Percentiles rank a stretch among this genome's conserved stretches.
Conservation (phyloP, 2,113 vertebrate species). For the Pyrgilauda ruficollis region DNA sequence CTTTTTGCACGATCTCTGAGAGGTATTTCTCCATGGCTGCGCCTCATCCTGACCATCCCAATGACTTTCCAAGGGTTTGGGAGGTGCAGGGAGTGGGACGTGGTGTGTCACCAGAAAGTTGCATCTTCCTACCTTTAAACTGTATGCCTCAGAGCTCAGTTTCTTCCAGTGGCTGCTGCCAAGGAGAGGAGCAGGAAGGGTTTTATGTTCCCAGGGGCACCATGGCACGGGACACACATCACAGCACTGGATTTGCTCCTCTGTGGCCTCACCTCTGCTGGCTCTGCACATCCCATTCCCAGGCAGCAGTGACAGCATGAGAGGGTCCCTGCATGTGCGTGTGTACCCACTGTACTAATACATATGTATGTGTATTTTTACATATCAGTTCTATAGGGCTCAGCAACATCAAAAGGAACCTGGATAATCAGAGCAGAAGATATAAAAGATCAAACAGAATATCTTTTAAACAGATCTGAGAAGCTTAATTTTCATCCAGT, state of each 20-base stretch:
- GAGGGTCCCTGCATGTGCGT: background rate
- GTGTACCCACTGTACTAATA: slow-evolving; percentile 57
- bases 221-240: too few species aligned
- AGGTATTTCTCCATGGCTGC: rapidly evolving
- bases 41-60: background rate
- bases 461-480: slow-evolving; percentile 78
- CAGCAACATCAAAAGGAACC: slow-evolving; percentile 73
- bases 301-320: background rate
- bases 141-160: background rate
- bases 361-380: slow-evolving; percentile 73
- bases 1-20: background rate
- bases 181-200: background rate
- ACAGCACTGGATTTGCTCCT: background rate
- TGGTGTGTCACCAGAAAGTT: background rate
- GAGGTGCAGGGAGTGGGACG: rapidly evolving
- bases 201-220: background rate
- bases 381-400: slow-evolving; percentile 72
- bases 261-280: background rate
- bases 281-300: background rate
- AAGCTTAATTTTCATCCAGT: slow-evolving; percentile 70
- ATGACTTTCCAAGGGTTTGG: background rate
- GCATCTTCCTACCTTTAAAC: background rate
- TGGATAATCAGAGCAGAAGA: slow-evolving; percentile 76
- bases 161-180: background rate
- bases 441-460: slow-evolving; percentile 78